phyloP scores from a whole-genome alignment of 2,888 invertebrate species.

The Pseudanteris insignis region DNA sequence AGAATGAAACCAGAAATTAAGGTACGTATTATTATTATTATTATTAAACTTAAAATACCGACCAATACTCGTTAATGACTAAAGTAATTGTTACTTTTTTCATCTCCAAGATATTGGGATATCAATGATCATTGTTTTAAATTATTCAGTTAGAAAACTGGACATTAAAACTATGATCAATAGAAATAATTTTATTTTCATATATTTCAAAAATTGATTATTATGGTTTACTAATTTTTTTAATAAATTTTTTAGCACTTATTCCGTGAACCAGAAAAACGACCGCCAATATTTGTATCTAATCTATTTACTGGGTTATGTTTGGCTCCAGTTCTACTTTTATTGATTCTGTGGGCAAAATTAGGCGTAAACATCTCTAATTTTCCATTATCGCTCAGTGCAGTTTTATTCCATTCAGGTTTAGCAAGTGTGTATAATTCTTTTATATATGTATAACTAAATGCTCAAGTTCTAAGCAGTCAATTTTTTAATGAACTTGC shows the following conservation, averaged over 20 bases:
- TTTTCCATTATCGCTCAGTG: conserved; percentile 80
- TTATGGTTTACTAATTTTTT: too few relatives aligned
- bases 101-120: conserved; percentile 65
- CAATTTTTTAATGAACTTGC: conserved; percentile 37
- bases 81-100: conserved; percentile 50
- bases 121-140: conserved; percentile 47
- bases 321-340: conserved; percentile 81
- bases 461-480: conserved; percentile 56
- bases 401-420: conserved; percentile 90
- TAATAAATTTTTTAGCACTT: conserved; percentile 71
- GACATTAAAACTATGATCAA: too few relatives aligned
- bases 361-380: conserved; percentile 87
- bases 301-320: conserved; percentile 89
- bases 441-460: conserved; percentile 1
- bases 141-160: conserved; percentile 11
- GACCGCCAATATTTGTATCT: conserved; percentile 88
- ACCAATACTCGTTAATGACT: conserved; percentile 63
- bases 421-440: conserved; percentile 72
- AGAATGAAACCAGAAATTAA: conserved; percentile 72
- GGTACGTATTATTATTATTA: conserved; percentile 63
- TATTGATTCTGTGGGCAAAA: conserved; percentile 85
- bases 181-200: too few relatives aligned
- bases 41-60: too few relatives aligned
- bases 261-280: conserved; percentile 91
- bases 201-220: too few relatives aligned